Base-by-base conservation (phyloP, 2,888 invertebrate genomes). In the Cartodere bifasciata region DNA sequence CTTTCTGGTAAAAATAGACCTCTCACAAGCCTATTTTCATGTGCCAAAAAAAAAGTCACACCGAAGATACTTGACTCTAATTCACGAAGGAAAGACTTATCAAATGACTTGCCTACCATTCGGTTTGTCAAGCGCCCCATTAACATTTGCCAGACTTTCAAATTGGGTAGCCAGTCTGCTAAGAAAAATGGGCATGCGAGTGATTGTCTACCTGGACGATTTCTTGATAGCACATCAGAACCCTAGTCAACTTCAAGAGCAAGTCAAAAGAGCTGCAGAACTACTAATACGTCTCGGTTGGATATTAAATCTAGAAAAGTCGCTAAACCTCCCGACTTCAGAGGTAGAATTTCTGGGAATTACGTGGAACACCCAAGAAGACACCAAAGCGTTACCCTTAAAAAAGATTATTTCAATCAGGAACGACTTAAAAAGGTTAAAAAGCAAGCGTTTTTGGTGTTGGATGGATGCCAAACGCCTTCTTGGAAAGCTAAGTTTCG, bases 161-260 rank as follows among this genome's bases (percentile, higher is more conserved):
- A 48, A 47, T 32, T 47, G 46, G 44, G 13, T 46, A 4, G 46
- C 44, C 10, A 22, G 30, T 13, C 10, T 21, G 2, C 35, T 47
- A 2, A 22, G 45, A 21, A 3, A 23, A n/a, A 29, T 13, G 29
- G 40, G 38, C 1, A 36, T 47, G 9, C 32, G 44, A 27, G 35
- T 43, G 2, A 21, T 49, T 10, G 47, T 49, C 0, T 51, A 47
- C 22, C 32, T 47, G 3, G 45, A 48, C 46, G 45, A 46, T n/a
- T n/a, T n/a, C n/a, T n/a, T n/a, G n/a, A n/a, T n/a, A n/a, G n/a
- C n/a, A n/a, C n/a, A n/a, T n/a, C n/a, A n/a, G n/a, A n/a, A n/a
- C n/a, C n/a, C n/a, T n/a, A n/a, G n/a, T n/a, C n/a, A n/a, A n/a
- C n/a, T n/a, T n/a, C n/a, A n/a, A n/a, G n/a, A n/a, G n/a, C n/a